Percentiles rank a stretch among this genome's conserved stretches.
Conservation (phyloP, 2,888 invertebrate genomes). For the Agrochola circellaris region DNA sequence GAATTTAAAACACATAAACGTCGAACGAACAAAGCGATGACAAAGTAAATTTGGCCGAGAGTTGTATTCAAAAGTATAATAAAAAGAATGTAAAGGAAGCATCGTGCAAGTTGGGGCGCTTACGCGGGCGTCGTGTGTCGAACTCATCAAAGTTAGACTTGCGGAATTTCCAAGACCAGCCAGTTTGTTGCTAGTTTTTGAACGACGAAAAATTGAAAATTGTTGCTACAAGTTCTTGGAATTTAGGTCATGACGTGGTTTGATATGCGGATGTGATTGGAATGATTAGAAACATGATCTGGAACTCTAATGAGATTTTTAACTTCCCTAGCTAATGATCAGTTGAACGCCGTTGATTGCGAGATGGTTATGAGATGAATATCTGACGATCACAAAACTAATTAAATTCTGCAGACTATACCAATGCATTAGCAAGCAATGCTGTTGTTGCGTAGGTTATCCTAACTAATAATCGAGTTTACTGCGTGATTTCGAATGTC, state of each 20-base stretch:
- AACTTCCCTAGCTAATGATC: neutral
- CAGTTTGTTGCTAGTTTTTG: constrained; percentile 71
- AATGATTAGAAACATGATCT: neutral
- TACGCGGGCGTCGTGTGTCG: constrained; percentile 76
- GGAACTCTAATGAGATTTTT: neutral
- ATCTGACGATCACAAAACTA: neutral
- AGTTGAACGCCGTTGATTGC: neutral
- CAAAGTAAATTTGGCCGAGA: constrained; percentile 73
- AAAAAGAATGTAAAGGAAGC: constrained; percentile 71
- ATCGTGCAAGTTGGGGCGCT: constrained; percentile 79
- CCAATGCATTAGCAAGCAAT: neutral
- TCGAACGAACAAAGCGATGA: constrained; percentile 68
- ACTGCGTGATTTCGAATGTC: too few relatives aligned
- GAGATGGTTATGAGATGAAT: too few relatives aligned
- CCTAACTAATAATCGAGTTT: too few relatives aligned
- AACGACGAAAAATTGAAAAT: constrained; percentile 77
- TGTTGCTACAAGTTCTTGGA: constrained; percentile 63
- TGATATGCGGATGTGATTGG: constrained; percentile 15
- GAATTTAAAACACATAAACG: constrained; percentile 49
- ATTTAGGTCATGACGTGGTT: constrained; percentile 36
- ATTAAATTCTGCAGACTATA: neutral
- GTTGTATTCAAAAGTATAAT: constrained; percentile 75
- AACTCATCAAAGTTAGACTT: constrained; percentile 84
- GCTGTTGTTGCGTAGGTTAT: neutral
- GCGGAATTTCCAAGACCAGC: constrained; percentile 66